Evolutionary conservation across 2,888 invertebrate genomes (phyloP).

Genomic region (Metalampra italica): DNA sequence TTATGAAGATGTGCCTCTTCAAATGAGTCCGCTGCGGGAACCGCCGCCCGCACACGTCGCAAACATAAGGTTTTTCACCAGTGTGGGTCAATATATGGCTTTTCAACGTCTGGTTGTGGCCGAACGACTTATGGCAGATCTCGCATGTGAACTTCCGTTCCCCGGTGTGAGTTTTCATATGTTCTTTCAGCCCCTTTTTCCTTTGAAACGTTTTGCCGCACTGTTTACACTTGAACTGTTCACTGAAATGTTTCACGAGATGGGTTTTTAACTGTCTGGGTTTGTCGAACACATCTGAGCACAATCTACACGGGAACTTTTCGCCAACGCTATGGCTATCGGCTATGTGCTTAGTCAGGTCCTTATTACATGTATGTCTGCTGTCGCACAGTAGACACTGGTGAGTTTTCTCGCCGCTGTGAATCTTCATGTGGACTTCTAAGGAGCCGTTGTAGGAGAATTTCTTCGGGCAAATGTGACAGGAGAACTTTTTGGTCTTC

Average conservation of each 20-base stretch:
- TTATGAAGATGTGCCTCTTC: constrained; percentile 60
- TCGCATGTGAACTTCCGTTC: constrained; percentile 52
- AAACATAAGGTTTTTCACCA: constrained; percentile 21
- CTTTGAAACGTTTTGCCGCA: constrained; percentile 55
- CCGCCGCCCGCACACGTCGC: constrained; percentile 57
- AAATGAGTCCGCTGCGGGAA: constrained; percentile 63
- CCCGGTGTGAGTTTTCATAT: constrained; percentile 58
- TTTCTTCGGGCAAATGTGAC: constrained; percentile 33
- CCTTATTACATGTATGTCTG: constrained; percentile 46
- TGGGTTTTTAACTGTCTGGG: constrained; percentile 52
- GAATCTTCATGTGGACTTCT: constrained; percentile 41
- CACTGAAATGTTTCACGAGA: constrained; percentile 43
- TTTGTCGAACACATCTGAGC: constrained; percentile 44
- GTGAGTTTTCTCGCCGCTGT: constrained; percentile 50
- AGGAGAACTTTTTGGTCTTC: constrained; percentile 25
- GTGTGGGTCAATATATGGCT: background rate
- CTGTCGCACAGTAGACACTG: constrained; percentile 47
- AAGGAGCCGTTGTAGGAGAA: constrained; percentile 42
- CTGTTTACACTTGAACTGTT: constrained; percentile 50
- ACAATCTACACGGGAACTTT: constrained; percentile 47
- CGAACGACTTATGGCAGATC: constrained; percentile 51
- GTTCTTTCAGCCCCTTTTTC: constrained; percentile 61
- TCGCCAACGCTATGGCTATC: constrained; percentile 35
- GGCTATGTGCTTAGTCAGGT: constrained; percentile 51
- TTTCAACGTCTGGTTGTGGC: constrained; percentile 63